These are phyloP conservation scores for Columba livia DNA, from an alignment of 2,113 vertebrate genomes.

Conservation along the genomic window DNA sequence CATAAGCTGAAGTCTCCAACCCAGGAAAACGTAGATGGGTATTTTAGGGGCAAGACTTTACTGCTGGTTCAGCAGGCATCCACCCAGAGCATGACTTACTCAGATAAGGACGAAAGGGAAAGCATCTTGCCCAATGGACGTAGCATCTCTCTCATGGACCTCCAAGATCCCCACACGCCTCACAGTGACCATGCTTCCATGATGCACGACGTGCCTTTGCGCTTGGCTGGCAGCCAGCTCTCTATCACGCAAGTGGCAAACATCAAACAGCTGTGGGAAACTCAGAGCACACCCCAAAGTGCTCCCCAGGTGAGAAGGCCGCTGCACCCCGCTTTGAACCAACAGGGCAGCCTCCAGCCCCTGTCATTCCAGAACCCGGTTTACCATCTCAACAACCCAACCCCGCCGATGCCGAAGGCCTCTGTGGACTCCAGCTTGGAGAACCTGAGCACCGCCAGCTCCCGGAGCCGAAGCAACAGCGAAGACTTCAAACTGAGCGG, in stretches of 20 bases:
- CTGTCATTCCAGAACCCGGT: conserved; percentile 96
- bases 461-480: conserved; percentile 86
- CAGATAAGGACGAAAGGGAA: conserved; percentile 85
- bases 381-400: conserved; percentile 89
- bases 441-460: conserved; percentile 92
- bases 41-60: conserved; percentile 79
- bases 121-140: conserved; percentile 82
- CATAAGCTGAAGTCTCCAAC: conserved; percentile 82
- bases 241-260: conserved; percentile 79
- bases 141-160: conserved; percentile 93
- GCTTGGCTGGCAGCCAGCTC: conserved; percentile 85
- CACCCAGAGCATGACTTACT: conserved; percentile 82
- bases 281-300: conserved; percentile 85
- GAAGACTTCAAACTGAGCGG: conserved; percentile 84
- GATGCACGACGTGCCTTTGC: conserved; percentile 80
- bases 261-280: conserved; percentile 80
- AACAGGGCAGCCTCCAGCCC: conserved; percentile 89
- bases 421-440: conserved; percentile 90
- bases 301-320: conserved; percentile 90
- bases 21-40: conserved; percentile 78
- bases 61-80: conserved; percentile 83
- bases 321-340: conserved; percentile 82
- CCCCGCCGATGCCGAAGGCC: conserved; percentile 70
- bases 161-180: conserved; percentile 82
- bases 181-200: conserved; percentile 59